Evolutionary conservation across 2,888 invertebrate species (phyloP).

Genomic region (Asteroscopus sphinx): DNA sequence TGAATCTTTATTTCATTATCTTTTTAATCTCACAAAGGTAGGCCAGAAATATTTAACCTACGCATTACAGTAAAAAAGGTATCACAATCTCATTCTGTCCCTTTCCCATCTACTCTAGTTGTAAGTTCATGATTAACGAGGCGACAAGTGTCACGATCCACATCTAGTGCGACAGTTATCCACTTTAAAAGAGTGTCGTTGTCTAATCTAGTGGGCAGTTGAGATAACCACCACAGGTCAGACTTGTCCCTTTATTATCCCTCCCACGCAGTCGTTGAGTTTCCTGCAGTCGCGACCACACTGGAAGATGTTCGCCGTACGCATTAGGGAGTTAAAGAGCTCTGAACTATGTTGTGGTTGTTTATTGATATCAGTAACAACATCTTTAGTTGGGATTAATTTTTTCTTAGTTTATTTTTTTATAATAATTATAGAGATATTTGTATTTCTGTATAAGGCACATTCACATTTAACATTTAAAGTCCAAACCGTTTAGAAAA

Average conservation of each 20-base stretch:
- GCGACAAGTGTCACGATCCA: conserved; percentile 26
- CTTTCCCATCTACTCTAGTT: not conserved
- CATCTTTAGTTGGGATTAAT: not conserved
- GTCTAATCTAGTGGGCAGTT: conserved; percentile 52
- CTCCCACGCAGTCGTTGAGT: conserved; percentile 44
- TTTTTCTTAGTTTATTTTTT: too few relatives aligned
- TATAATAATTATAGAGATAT: too few relatives aligned
- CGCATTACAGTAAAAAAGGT: not conserved
- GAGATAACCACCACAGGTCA: conserved; percentile 42
- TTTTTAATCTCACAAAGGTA: not conserved
- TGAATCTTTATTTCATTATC: conserved; percentile 4
- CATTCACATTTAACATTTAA: too few relatives aligned
- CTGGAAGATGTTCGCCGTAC: conserved; percentile 4
- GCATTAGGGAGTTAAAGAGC: not conserved
- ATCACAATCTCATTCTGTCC: not conserved
- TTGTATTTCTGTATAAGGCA: too few relatives aligned
- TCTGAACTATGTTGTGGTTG: not conserved
- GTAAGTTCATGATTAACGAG: conserved; percentile 15
- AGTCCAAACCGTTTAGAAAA: too few relatives aligned
- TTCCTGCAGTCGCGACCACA: conserved; percentile 11
- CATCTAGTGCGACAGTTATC: conserved; percentile 41
- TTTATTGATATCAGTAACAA: conserved; percentile 7
- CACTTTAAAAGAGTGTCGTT: conserved; percentile 48
- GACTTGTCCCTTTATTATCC: conserved; percentile 43
- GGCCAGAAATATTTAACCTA: too few relatives aligned